Evolutionary conservation across 1,140 invertebrate genomes (phyloP).

Genomic region (Globodera ellingtonae): DNA sequence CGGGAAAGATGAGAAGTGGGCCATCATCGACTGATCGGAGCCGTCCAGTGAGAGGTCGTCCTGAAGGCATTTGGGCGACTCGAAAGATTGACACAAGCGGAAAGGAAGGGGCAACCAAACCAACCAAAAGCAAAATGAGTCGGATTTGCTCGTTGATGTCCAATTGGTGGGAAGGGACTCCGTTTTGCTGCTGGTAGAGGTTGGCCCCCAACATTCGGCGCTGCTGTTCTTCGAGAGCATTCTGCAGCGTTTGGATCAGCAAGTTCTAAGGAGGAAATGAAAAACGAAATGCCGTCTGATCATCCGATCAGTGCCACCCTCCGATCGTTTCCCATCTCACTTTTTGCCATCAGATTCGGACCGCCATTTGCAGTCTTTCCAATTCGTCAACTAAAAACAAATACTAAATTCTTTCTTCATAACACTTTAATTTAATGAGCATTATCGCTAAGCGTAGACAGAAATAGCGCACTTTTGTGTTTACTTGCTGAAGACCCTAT

Average conservation of each 20-base stretch:
- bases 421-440: too few species aligned
- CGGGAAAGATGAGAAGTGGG: constrained; percentile 62
- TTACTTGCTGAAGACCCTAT: too few species aligned
- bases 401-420: too few species aligned
- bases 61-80: constrained; percentile 1
- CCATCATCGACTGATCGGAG: constrained; percentile 57
- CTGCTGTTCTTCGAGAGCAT: constrained; percentile 63
- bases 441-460: too few species aligned
- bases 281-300: not conserved
- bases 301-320: not conserved
- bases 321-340: not conserved
- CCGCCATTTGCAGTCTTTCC: too few species aligned
- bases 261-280: constrained; percentile 60
- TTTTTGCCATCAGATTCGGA: too few species aligned
- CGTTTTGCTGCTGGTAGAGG: not conserved
- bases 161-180: constrained; percentile 27
- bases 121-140: constrained; percentile 17
- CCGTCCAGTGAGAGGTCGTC: constrained; percentile 62
- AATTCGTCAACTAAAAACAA: too few species aligned
- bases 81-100: not conserved
- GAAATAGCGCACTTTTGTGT: too few species aligned
- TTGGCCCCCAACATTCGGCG: not conserved
- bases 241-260: constrained; percentile 67
- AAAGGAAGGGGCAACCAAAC: not conserved
- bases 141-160: constrained; percentile 60